Evolutionary conservation across 2,888 invertebrate species (phyloP).

Genomic region (Dynastes grantii): DNA sequence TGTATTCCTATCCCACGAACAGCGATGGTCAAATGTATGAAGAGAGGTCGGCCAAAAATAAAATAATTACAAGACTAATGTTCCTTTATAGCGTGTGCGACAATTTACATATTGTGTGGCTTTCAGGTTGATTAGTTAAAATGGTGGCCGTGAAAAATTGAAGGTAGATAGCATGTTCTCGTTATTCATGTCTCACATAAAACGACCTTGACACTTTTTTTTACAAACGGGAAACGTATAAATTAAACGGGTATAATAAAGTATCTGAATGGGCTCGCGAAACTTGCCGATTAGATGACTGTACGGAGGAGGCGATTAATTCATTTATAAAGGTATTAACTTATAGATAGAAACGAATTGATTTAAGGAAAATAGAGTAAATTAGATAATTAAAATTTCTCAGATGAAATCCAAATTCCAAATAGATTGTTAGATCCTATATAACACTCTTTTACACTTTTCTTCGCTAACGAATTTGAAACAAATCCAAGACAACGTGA

Average conservation of each 20-base stretch:
- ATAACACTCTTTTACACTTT: no score
- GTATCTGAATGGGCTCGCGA: neutral
- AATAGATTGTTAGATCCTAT: no score
- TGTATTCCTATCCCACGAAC: no score
- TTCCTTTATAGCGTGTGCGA: slow-evolving; percentile 11
- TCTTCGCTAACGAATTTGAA: no score
- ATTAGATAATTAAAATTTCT: no score
- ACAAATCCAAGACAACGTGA: no score
- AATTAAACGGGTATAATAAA: slow-evolving; percentile 17
- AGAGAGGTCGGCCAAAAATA: neutral
- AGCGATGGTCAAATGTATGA: no score
- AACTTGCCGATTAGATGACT: neutral
- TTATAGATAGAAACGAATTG: neutral
- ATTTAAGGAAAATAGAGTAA: neutral
- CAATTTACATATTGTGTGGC: neutral
- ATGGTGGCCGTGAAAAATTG: slow-evolving; percentile 18
- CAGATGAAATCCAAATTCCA: no score
- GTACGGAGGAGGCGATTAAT: neutral
- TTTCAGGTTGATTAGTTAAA: neutral
- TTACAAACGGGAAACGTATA: slow-evolving; percentile 23
- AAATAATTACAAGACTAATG: slow-evolving; percentile 13
- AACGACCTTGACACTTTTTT: slow-evolving; percentile 19
- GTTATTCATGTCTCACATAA: slow-evolving; percentile 15
- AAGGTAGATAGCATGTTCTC: slow-evolving; percentile 25
- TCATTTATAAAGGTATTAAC: neutral